A percentile compares a stretch with the other conserved stretches of the same genome.
Evolutionary conservation across 2,888 invertebrate species (phyloP).

Genomic region (Stenichneumon culpator): DNA sequence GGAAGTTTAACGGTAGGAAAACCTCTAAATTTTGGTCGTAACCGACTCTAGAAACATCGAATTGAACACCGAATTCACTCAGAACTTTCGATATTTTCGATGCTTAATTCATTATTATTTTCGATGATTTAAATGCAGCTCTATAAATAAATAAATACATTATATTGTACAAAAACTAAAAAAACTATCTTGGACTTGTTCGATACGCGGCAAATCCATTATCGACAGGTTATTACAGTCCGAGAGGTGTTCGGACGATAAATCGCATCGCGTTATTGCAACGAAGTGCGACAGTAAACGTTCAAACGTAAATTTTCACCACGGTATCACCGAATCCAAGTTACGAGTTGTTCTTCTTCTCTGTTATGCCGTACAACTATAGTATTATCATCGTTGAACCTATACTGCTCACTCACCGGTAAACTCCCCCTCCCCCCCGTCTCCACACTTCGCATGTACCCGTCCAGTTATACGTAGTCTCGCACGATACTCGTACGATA

Average conservation of each 20-base stretch:
- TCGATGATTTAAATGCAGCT: too few species aligned
- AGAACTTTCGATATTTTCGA: too few species aligned
- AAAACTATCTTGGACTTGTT: not conserved
- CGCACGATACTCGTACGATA: not conserved
- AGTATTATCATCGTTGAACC: not conserved
- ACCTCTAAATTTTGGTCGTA: too few species aligned
- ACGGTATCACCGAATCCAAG: not conserved
- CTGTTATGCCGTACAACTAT: not conserved
- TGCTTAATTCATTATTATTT: too few species aligned
- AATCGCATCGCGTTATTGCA: slow-evolving; percentile 33
- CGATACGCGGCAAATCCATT: slow-evolving; percentile 33
- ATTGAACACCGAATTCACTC: too few species aligned
- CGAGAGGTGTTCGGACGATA: not conserved
- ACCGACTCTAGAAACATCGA: too few species aligned
- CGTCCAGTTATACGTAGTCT: not conserved
- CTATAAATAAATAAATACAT: too few species aligned
- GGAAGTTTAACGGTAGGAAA: too few species aligned
- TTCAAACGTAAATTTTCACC: slow-evolving; percentile 33
- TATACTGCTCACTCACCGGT: slow-evolving; percentile 1
- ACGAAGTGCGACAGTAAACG: not conserved
- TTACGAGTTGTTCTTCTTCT: slow-evolving; percentile 14
- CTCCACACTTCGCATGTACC: not conserved
- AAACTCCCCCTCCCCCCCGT: not conserved
- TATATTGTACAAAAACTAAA: not conserved
- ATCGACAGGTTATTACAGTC: not conserved